Conservation (phyloP, 2,113 vertebrate species). For the Microtus ochrogaster region DNA sequence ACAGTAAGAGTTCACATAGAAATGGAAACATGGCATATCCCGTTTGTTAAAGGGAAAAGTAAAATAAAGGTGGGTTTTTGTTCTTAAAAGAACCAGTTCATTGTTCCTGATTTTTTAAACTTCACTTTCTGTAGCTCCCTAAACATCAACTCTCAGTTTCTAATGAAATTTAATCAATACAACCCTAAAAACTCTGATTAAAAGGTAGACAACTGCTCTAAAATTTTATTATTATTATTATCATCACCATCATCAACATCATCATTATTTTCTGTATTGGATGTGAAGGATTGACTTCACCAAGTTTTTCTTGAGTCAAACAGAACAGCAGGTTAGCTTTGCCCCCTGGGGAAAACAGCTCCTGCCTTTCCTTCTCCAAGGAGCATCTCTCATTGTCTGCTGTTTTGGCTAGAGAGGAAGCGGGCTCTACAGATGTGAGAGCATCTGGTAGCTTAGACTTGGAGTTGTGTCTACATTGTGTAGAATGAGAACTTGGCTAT, state of each 20-base stretch:
- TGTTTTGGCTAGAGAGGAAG: conserved; percentile 38
- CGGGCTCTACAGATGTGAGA: conserved; percentile 12
- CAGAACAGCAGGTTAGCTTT: conserved; percentile 2
- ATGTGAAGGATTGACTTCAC: conserved; percentile 22
- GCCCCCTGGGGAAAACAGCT: conserved; percentile 16
- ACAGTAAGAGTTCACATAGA: conserved; percentile 39
- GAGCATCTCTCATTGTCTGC: conserved; percentile 36
- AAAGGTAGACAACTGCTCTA: conserved; percentile 23
- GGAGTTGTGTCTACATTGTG: not conserved
- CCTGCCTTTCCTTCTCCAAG: conserved; percentile 16
- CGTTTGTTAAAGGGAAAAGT: not conserved
- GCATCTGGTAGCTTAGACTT: conserved; percentile 32
- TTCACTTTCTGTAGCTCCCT: conserved; percentile 1
- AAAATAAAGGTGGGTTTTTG: not conserved
- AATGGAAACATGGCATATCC: conserved; percentile 34
- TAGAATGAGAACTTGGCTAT: conserved; percentile 22
- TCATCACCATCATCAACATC: not conserved
- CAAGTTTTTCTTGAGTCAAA: conserved; percentile 18
- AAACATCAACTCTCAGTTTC: conserved; percentile 57
- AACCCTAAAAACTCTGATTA: conserved; percentile 5
- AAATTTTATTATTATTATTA: not conserved
- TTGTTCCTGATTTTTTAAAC: not conserved
- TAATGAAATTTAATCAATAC: conserved; percentile 20
- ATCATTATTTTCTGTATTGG: not conserved
- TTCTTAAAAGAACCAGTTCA: conserved; percentile 39